These are phyloP conservation scores for Crocidura indochinensis DNA, from an alignment of 2,797 vertebrate species.

Conservation along the genomic window DNA sequence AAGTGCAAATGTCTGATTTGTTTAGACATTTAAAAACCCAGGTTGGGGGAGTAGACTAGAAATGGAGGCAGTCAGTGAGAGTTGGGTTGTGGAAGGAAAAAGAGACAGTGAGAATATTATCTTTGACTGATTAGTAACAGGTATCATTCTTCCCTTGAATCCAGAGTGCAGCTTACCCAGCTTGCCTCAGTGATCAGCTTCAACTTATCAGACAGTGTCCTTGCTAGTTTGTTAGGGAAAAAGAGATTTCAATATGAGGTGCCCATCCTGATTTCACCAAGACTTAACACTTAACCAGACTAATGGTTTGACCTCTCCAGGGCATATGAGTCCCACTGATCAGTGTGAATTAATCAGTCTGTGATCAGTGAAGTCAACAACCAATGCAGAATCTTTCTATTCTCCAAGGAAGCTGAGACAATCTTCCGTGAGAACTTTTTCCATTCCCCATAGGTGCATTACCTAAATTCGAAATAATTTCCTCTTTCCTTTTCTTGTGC, in stretches of 20 bases:
- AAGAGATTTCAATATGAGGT: neutral
- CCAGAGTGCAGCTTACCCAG: constrained; percentile 16
- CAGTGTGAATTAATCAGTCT: neutral
- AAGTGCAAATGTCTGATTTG: constrained; percentile 43
- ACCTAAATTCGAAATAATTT: neutral
- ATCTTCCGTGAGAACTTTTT: neutral
- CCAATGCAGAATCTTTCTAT: neutral
- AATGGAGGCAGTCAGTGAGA: constrained; percentile 60
- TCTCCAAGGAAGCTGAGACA: neutral
- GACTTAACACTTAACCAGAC: neutral
- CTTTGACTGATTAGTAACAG: constrained; percentile 15
- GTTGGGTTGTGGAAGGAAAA: constrained; percentile 35
- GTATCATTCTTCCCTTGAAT: constrained; percentile 35
- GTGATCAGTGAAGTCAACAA: neutral
- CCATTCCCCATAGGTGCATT: neutral
- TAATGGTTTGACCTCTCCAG: neutral
- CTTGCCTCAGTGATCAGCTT: neutral
- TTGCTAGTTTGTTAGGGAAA: neutral
- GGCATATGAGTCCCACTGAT: neutral
- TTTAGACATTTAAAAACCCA: constrained; percentile 62
- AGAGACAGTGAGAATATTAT: neutral
- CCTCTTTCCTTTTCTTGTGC: neutral
- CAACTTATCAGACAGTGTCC: neutral
- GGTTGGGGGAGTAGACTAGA: constrained; percentile 41
- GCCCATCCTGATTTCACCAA: neutral